These are phyloP conservation scores for Turritopsis rubra DNA, from an alignment of 30 jellyfish, hydroid and myxozoan genomes.

Conservation along the genomic window DNA sequence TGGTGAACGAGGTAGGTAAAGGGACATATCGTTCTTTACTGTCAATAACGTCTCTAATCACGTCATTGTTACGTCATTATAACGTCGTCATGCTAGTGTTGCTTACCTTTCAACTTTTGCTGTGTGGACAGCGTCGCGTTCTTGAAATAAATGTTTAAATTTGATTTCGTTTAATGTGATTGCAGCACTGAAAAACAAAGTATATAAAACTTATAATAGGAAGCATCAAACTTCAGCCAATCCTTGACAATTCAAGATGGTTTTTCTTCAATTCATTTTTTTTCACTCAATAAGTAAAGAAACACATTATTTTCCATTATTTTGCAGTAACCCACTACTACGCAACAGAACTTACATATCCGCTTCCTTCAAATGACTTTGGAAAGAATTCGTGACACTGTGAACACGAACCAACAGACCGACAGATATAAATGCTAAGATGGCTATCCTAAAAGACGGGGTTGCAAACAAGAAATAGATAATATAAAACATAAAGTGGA, in stretches of 20 bases:
- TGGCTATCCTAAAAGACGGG: neutral
- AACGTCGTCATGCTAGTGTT: neutral
- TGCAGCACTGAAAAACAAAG: neutral
- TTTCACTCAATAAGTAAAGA: too few relatives aligned
- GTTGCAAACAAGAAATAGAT: neutral
- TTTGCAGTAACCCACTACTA: too few relatives aligned
- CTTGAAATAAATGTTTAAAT: neutral
- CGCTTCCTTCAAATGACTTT: neutral
- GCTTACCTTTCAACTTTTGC: conserved; percentile 12
- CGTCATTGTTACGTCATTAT: too few relatives aligned
- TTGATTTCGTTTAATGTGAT: neutral
- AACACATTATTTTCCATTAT: too few relatives aligned
- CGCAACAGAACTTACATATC: neutral
- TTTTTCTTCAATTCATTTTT: too few relatives aligned
- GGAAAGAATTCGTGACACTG: neutral
- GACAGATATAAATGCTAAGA: neutral
- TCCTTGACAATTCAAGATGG: neutral
- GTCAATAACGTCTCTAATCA: neutral
- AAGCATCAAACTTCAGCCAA: neutral
- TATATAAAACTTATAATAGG: neutral
- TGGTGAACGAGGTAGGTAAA: neutral
- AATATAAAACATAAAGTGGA: too few relatives aligned
- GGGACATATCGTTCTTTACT: neutral
- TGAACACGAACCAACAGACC: neutral
- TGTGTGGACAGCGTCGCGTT: neutral